These are phyloP conservation scores for Drosophila fuyamai DNA, from an alignment of 1,140 invertebrate species.

Conservation along the genomic window DNA sequence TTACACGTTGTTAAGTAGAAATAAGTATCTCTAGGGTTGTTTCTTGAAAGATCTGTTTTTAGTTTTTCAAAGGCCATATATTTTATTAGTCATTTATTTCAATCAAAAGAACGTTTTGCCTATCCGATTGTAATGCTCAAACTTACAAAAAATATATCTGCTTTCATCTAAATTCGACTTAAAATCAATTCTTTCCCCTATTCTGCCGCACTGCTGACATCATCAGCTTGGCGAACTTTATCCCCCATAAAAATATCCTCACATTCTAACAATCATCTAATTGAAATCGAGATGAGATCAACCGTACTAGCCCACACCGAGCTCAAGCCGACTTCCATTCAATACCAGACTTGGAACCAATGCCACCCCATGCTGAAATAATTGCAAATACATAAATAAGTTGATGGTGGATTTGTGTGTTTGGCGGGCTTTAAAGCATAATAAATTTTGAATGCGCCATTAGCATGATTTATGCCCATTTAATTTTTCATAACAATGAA, in stretches of 20 bases:
- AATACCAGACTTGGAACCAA: constrained; percentile 39
- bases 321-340: constrained; percentile 19
- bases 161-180: constrained; percentile 1
- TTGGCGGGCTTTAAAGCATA: constrained; percentile 71
- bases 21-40: too few species aligned
- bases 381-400: constrained; percentile 70
- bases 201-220: constrained; percentile 35
- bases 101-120: too few species aligned
- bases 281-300: constrained; percentile 65
- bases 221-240: constrained; percentile 24
- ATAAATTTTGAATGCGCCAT: constrained; percentile 84
- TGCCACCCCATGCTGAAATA: constrained; percentile 47
- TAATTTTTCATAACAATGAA: constrained; percentile 83
- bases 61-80: too few species aligned
- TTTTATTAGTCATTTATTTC: too few species aligned
- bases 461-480: constrained; percentile 84
- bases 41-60: too few species aligned
- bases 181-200: constrained; percentile 17
- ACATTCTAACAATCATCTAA: constrained; percentile 68
- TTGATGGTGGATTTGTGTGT: constrained; percentile 50
- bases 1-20: too few species aligned
- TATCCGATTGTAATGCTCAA: not conserved
- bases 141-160: not conserved
- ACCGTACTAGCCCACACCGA: constrained; percentile 23
- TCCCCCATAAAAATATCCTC: constrained; percentile 41